Percentiles rank a stretch among this genome's conserved stretches.
These are phyloP conservation scores for Stegodyphus mimosarum DNA, from an alignment of 1,140 invertebrate species.

Conservation along the genomic window DNA sequence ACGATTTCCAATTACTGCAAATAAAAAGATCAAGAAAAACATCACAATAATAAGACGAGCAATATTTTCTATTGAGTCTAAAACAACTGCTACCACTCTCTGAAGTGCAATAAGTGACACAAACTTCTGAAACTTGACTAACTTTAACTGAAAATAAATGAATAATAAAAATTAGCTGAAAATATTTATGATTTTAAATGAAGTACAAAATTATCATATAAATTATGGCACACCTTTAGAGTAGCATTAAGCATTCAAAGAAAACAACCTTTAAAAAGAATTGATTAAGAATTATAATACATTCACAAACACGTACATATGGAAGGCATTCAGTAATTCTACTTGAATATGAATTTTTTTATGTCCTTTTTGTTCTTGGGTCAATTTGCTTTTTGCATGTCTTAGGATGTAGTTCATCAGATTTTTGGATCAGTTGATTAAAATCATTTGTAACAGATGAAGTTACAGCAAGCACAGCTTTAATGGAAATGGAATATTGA, in stretches of 20 bases:
- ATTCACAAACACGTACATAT: background rate
- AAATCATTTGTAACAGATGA: too few species aligned
- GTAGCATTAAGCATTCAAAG: background rate
- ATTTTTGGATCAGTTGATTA: too few species aligned
- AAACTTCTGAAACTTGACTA: conserved; percentile 10
- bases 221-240: background rate
- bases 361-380: too few species aligned
- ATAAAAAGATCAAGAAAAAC: conserved; percentile 22
- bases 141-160: conserved; percentile 9
- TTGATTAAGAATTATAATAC: background rate
- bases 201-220: background rate
- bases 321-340: background rate
- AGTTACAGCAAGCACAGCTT: too few species aligned
- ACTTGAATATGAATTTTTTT: too few species aligned
- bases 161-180: too few species aligned
- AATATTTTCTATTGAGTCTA: conserved; percentile 22
- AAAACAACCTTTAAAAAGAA: background rate
- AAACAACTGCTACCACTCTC: background rate
- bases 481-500: too few species aligned
- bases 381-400: too few species aligned
- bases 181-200: background rate
- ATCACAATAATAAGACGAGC: conserved; percentile 10
- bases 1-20: conserved; percentile 34
- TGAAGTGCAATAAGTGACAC: background rate
- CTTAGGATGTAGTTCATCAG: too few species aligned